Conservation (phyloP, 2,797 vertebrate species). For the Molossus molossus region DNA sequence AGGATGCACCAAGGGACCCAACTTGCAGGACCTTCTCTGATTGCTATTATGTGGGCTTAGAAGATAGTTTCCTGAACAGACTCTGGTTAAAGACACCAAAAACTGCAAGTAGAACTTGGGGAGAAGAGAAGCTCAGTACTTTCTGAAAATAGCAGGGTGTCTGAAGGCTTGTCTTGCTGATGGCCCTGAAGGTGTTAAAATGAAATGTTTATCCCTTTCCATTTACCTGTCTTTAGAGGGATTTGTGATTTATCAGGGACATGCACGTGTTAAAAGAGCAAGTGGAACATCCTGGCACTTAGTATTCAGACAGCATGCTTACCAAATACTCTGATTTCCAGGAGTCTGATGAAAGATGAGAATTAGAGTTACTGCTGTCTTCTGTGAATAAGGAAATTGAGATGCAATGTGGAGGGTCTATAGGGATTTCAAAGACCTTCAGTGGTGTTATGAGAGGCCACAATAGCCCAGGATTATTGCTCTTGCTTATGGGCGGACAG, state of each 20-base stretch:
- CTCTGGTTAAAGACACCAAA: background rate
- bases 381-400: slow-evolving; percentile 77
- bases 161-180: background rate
- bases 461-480: slow-evolving; percentile 45
- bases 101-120: background rate
- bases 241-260: background rate
- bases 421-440: slow-evolving; percentile 67
- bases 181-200: slow-evolving; percentile 32
- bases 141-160: background rate
- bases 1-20: background rate
- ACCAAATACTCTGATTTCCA: slow-evolving; percentile 55
- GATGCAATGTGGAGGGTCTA: background rate
- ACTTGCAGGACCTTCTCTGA: background rate
- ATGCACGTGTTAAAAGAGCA: background rate
- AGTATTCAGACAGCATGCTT: slow-evolving; percentile 58
- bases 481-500: slow-evolving; percentile 66
- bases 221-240: background rate
- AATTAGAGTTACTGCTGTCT: slow-evolving; percentile 73
- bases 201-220: background rate
- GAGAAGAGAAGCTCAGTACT: background rate
- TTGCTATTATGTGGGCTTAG: background rate
- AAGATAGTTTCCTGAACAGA: background rate
- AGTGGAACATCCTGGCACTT: background rate
- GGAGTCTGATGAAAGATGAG: slow-evolving; percentile 72
- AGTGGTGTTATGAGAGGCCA: slow-evolving; percentile 35